phyloP scores from a whole-genome alignment of 2,888 invertebrate species.

The Ochropleura plecta region DNA sequence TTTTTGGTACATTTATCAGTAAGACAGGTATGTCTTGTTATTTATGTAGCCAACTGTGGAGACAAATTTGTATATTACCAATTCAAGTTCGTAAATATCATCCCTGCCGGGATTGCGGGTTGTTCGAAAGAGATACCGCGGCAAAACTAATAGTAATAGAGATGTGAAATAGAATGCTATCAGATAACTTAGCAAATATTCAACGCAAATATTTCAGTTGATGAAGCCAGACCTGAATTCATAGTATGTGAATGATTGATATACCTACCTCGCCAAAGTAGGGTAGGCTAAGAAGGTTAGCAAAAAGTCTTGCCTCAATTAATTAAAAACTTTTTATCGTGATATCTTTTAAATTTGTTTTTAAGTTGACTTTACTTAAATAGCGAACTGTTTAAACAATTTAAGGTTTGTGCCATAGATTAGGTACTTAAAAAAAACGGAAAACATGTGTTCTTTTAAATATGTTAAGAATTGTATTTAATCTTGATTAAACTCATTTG shows the following conservation, averaged over 20 bases:
- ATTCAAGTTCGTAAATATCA: not conserved
- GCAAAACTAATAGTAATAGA: not conserved
- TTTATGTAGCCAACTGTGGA: not conserved
- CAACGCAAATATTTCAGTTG: slow-evolving; percentile 7
- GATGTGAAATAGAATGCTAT: not conserved
- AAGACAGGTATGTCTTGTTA: slow-evolving; percentile 7
- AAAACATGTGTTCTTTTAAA: not conserved
- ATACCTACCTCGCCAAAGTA: not conserved
- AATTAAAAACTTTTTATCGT: slow-evolving; percentile 26
- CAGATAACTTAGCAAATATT: slow-evolving; percentile 9
- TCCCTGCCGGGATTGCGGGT: no score
- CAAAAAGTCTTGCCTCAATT: slow-evolving; percentile 6
- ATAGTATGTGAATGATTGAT: slow-evolving; percentile 17
- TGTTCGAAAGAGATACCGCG: no score
- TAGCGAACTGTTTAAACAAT: slow-evolving; percentile 6
- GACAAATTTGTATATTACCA: not conserved
- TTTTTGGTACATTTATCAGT: slow-evolving; percentile 30
- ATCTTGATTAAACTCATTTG: not conserved
- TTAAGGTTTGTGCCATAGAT: not conserved
- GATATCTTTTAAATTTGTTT: slow-evolving; percentile 20
- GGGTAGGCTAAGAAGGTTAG: not conserved
- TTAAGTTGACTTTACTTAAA: slow-evolving; percentile 27
- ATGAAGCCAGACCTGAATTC: slow-evolving; percentile 1
- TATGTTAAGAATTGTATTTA: not conserved
- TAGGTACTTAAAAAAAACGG: not conserved